Evolutionary conservation across 2,113 vertebrate species (phyloP).

Genomic region (Myotis davidii): DNA sequence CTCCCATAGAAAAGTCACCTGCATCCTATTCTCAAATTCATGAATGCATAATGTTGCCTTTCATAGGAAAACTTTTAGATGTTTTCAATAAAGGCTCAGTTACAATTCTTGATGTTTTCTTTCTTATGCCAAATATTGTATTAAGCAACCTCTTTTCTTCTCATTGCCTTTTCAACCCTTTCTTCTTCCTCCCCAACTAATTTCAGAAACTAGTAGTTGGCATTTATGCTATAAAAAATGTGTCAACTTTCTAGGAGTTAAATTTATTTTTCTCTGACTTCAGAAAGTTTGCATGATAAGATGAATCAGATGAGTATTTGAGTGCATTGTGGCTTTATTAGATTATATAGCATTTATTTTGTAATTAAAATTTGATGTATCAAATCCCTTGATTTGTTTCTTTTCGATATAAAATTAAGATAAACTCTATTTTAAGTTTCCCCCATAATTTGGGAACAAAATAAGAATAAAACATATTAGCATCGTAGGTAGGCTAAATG

Average conservation of each 20-base stretch:
- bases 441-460: slow-evolving; percentile 39
- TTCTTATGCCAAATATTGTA: background rate
- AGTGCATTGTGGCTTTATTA: background rate
- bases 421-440: slow-evolving; percentile 4
- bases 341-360: background rate
- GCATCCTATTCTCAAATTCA: background rate
- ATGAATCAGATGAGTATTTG: slow-evolving; percentile 15
- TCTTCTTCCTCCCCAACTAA: background rate
- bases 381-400: background rate
- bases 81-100: background rate
- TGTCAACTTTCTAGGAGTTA: background rate
- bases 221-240: background rate
- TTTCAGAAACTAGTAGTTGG: background rate
- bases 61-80: slow-evolving; percentile 2
- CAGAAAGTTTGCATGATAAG: background rate
- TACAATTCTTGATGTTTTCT: slow-evolving; percentile 7
- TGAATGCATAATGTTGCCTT: background rate
- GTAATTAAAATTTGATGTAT: background rate
- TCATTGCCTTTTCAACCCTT: background rate
- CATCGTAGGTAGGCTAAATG: background rate
- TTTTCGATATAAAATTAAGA: background rate
- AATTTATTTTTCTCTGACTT: slow-evolving; percentile 1
- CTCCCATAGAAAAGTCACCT: background rate
- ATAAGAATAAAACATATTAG: background rate
- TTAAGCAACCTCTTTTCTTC: background rate